Evolutionary conservation across 37 sponge, comb jelly and placozoan species (phyloP), one percentile per base, ranked within the genome.

Genomic region (Halisarca cf. caerulea): DNA sequence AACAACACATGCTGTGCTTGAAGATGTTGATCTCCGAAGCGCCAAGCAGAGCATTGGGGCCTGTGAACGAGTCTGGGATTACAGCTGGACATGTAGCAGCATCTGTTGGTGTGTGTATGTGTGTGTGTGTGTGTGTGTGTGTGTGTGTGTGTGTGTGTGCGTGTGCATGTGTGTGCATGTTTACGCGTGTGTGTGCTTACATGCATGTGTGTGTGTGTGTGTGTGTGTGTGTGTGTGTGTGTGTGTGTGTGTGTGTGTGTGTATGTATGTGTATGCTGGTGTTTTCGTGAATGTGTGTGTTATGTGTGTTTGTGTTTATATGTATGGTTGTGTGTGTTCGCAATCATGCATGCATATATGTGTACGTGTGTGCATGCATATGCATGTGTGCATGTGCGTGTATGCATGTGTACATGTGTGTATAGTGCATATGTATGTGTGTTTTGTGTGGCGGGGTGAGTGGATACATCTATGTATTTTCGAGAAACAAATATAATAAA

Each of bases 31-130:
- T 94, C 11, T 33, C 34, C 44, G 89, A 94, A 51, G 83, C 90
- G 6, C 90, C 90, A 0, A 27, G 64, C 23, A 90, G 82, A 45
- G 91, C 85, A 24, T 55, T 88, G 14, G 80, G 83, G 39, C 69
- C 88, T 25, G 58, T 90, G 45, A 81, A 79, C 79, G 84, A 88
- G 35, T 84, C 86, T 58, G 94, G 89, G 9, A 81, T 92, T 21
- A 92, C 88, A 71, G 88, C 89, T 55, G 89, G 82, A 0, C 92
- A 92, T 78, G 80, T 92, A 23, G 89, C 92, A 57, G 88, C 92
- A 33, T 92, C 92, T 33, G 79, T 86, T 34, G 92, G 92, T 91
- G 38, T 44, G 82, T 39, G 35, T 28, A 30, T 28, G 33, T 17
- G 33, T 68, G 33, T 68, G 69, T 61, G 64, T 27, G 30, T 27